These are phyloP conservation scores for Dorcus hopei DNA, from an alignment of 2,888 invertebrate genomes.

Conservation along the genomic window DNA sequence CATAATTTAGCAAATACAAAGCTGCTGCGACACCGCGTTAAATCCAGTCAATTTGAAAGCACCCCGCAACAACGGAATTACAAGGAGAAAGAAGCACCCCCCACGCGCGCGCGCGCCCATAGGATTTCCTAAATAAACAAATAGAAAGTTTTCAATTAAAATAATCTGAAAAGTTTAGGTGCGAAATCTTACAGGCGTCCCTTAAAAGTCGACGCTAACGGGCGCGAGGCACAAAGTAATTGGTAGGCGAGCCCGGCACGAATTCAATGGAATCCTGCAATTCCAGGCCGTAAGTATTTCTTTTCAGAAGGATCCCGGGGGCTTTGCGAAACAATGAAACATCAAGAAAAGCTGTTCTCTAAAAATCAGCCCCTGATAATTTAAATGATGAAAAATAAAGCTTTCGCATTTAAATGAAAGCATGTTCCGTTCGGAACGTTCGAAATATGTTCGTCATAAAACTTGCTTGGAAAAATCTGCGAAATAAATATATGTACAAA, in stretches of 20 bases:
- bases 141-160: conserved; percentile 23
- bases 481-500: not conserved
- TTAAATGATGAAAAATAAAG: conserved; percentile 32
- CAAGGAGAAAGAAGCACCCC: not conserved
- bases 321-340: conserved; percentile 31
- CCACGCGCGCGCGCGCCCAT: too few species aligned
- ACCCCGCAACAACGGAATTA: not conserved
- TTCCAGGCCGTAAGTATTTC: conserved; percentile 29
- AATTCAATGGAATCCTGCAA: conserved; percentile 29
- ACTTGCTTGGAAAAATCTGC: too few species aligned
- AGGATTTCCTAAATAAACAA: conserved; percentile 16
- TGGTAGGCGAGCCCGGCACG: conserved; percentile 24
- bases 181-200: conserved; percentile 22
- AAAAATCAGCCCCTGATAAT: conserved; percentile 25
- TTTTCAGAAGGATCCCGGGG: conserved; percentile 27
- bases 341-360: conserved; percentile 25
- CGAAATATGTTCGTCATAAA: not conserved
- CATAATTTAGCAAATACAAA: not conserved
- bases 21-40: not conserved
- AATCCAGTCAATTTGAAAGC: not conserved
- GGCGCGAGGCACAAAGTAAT: conserved; percentile 27
- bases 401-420: conserved; percentile 25
- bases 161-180: conserved; percentile 22
- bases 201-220: conserved; percentile 22
- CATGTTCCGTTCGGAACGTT: conserved; percentile 5